Conservation (phyloP, 2,888 invertebrate genomes). For the Drosophila limbata region DNA sequence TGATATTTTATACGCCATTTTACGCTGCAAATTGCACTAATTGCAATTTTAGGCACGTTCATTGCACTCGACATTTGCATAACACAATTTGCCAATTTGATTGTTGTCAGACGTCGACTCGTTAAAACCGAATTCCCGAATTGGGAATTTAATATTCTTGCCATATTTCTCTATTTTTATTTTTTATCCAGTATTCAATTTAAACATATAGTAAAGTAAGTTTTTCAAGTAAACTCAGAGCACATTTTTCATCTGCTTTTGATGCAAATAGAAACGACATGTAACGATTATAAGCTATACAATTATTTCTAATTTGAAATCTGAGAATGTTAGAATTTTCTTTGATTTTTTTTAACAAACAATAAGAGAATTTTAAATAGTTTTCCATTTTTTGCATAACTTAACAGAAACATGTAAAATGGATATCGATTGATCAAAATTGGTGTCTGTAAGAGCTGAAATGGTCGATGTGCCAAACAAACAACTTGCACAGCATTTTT, state of each 20-base stretch:
- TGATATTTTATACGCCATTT: slow-evolving; percentile 76
- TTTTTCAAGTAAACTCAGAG: too few relatives aligned
- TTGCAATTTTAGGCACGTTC: slow-evolving; percentile 77
- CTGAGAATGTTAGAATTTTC: background rate
- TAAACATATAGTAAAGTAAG: background rate
- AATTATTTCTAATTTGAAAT: too few relatives aligned
- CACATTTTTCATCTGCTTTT: too few relatives aligned
- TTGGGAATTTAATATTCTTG: slow-evolving; percentile 4
- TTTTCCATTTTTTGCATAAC: slow-evolving; percentile 1
- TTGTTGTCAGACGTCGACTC: slow-evolving; percentile 41
- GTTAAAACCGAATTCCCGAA: slow-evolving; percentile 34
- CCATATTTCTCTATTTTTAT: background rate
- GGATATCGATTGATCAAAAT: slow-evolving; percentile 31
- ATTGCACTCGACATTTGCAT: slow-evolving; percentile 68
- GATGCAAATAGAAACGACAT: too few relatives aligned
- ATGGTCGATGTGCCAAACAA: slow-evolving; percentile 15
- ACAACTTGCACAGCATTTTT: slow-evolving; percentile 3
- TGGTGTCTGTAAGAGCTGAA: background rate
- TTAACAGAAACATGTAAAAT: slow-evolving; percentile 55
- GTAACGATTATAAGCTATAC: too few relatives aligned
- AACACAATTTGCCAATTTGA: slow-evolving; percentile 70
- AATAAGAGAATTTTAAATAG: background rate
- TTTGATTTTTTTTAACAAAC: background rate
- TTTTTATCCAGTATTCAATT: background rate
- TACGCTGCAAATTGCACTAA: slow-evolving; percentile 64